Conservation (phyloP, 2,113 vertebrate species). For the Prionailurus bengalensis region DNA sequence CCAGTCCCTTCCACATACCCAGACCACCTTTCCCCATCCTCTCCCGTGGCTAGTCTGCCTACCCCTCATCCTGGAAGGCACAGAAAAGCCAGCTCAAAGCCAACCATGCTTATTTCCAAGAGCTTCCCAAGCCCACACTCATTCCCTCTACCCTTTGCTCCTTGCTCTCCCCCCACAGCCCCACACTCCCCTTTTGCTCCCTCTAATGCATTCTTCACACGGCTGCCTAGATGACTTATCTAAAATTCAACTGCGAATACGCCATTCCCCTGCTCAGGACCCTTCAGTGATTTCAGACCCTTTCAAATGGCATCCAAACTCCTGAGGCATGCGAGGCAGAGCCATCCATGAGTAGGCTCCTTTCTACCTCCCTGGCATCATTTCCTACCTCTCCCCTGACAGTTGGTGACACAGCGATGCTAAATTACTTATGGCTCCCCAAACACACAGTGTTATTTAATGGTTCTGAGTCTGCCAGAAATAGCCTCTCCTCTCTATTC, state of each 20-base stretch:
- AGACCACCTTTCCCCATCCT: neutral
- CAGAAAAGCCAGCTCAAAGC: neutral
- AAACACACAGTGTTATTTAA: conserved; percentile 39
- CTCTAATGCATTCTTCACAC: neutral
- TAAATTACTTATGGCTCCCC: conserved; percentile 43
- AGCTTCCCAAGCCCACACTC: neutral
- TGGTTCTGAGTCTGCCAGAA: conserved; percentile 52
- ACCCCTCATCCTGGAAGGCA: neutral
- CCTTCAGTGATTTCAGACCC: conserved; percentile 51
- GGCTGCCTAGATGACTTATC: conserved; percentile 37
- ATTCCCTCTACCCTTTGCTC: neutral
- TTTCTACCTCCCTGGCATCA: neutral
- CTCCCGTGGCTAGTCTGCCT: neutral
- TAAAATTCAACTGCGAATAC: conserved; percentile 65
- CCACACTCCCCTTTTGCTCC: neutral
- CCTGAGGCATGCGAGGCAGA: conserved; percentile 38
- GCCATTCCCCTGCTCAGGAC: neutral
- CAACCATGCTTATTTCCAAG: neutral
- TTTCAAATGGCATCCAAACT: conserved; percentile 57
- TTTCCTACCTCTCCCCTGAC: conserved; percentile 24
- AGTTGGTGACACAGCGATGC: neutral
- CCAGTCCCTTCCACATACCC: neutral
- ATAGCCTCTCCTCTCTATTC: conserved; percentile 4
- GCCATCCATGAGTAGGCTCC: neutral
- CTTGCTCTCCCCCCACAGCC: neutral